Evolutionary conservation across 2,797 vertebrate species (phyloP), one percentile per base, ranked within the genome.

Genomic region (Gallinago solitaria): DNA sequence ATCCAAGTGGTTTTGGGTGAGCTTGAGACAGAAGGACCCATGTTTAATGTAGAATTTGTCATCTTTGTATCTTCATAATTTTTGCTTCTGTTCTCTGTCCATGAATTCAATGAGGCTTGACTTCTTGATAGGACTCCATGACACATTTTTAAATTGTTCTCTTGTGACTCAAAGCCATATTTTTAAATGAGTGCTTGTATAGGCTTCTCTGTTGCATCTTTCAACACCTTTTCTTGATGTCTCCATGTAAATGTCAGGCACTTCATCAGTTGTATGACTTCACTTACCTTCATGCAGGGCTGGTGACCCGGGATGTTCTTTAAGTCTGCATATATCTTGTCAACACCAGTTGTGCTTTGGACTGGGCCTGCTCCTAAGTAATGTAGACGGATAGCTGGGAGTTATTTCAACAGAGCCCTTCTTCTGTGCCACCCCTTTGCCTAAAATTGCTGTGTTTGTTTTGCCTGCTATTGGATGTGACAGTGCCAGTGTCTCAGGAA

Each of bases 221-320:
- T 92, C 84, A 75, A 35, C 76, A 16, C 60, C 32, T 61, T 80
- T 80, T 75, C 86, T 51, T 60, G 48, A 41, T 74, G n/a, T 80
- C 25, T 91, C 53, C 16, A 23, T 56, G 35, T 68, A 71, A 92
- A 93, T 81, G 64, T 90, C 91, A 85, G 83, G 35, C 64, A 57
- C 57, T 85, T 86, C 71, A 85, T 77, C 68, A 41, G 56, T 63
- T 37, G n/a, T 9, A 0, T 48, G 60, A 47, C 64, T 89, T 85
- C 53, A 18, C 10, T 39, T 20, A 85, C 56, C 71, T 91, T 74
- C 4, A 8, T 11, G 28, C 53, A 64, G 56, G 71, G 64, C 87
- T 85, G 64, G 75, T 96, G 75, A 81, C 68, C 67, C 1, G 2
- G 54, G 27, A 59, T 15, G 2, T 63, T 73, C 83, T 41, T 4